These are phyloP conservation scores for Python bivittatus DNA, from an alignment of 2,113 vertebrate species.

Conservation along the genomic window DNA sequence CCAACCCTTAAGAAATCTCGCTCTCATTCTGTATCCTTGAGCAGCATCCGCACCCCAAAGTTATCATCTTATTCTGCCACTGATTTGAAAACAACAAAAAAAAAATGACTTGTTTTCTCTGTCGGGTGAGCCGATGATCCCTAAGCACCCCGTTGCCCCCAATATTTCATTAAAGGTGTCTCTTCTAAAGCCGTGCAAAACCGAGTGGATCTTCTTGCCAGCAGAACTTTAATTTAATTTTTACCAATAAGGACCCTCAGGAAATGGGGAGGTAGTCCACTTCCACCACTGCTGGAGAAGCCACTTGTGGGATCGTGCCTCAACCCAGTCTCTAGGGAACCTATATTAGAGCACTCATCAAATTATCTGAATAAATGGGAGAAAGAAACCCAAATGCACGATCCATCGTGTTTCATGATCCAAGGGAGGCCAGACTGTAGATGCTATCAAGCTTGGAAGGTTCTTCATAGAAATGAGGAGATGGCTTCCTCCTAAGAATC, in stretches of 20 bases:
- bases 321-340: background rate
- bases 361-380: background rate
- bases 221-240: slow-evolving; percentile 1
- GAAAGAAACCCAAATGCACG: background rate
- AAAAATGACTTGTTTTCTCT: no score
- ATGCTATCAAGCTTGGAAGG: fast-evolving
- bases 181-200: background rate
- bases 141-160: no score
- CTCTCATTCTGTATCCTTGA: background rate
- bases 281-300: background rate
- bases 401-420: background rate
- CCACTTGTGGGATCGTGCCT: background rate
- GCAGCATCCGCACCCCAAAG: background rate
- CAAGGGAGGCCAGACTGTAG: background rate
- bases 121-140: background rate
- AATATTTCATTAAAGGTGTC: background rate
- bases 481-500: slow-evolving; percentile 11
- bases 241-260: background rate
- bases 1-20: no score
- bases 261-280: background rate
- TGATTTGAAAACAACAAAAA: no score
- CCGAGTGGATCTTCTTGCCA: background rate
- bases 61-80: background rate
- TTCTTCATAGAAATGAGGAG: background rate
- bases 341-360: background rate